A percentile compares a stretch with the other conserved stretches of the same genome.
phyloP scores from a whole-genome alignment of 2,888 invertebrate genomes.

The Oxytorus armatus region DNA sequence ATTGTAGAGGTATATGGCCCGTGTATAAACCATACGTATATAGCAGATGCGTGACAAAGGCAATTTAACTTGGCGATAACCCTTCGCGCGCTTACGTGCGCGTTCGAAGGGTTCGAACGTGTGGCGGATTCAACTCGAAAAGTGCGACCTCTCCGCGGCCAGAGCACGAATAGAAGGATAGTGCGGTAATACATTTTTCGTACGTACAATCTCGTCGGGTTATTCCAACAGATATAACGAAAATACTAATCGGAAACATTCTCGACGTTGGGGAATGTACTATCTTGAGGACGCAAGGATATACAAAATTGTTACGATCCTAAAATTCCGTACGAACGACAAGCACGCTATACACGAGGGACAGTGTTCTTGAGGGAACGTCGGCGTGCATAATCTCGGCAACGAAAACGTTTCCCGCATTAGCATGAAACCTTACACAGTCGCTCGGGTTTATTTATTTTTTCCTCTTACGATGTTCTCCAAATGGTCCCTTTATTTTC shows the following conservation, averaged over 20 bases:
- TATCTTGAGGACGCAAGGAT: conserved; percentile 20
- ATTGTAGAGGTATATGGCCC: conserved; percentile 68
- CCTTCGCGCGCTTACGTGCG: conserved; percentile 54
- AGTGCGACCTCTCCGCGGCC: conserved; percentile 27
- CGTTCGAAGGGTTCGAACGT: conserved; percentile 49
- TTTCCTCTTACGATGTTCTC: conserved; percentile 14
- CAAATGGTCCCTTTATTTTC: background rate
- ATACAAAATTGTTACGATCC: conserved; percentile 25
- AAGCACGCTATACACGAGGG: conserved; percentile 38
- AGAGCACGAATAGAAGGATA: conserved; percentile 28
- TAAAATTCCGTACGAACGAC: conserved; percentile 45
- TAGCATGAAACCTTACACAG: conserved; percentile 49
- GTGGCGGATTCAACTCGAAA: conserved; percentile 16
- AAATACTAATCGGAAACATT: conserved; percentile 35
- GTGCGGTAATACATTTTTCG: conserved; percentile 14
- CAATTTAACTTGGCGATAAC: conserved; percentile 72
- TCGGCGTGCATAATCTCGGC: conserved; percentile 30
- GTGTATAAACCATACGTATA: conserved; percentile 13
- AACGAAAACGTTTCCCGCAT: conserved; percentile 30
- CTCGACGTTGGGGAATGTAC: conserved; percentile 26
- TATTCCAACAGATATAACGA: background rate
- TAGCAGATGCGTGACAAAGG: conserved; percentile 73
- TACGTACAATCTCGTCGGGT: background rate
- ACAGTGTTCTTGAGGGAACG: conserved; percentile 29
- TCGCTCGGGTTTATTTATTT: conserved; percentile 12